Evolutionary conservation across 1,140 invertebrate genomes (phyloP).

Genomic region (Lamellibrachia luymesi): DNA sequence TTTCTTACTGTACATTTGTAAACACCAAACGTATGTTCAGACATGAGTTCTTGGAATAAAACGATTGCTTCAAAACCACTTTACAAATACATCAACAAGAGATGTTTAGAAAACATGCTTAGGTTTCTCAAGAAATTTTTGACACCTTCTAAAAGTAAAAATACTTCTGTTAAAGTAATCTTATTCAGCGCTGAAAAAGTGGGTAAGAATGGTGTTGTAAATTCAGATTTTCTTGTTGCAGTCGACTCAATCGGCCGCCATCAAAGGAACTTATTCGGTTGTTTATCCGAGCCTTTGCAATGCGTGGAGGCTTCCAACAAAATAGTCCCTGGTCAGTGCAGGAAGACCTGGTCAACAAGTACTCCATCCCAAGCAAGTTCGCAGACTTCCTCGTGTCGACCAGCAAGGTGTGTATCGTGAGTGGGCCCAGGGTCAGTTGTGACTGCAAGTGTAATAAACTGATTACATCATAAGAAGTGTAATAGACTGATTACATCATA

Average conservation of each 20-base stretch:
- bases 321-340: constrained; percentile 55
- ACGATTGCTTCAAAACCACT: no score
- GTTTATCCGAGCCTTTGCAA: constrained; percentile 50
- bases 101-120: no score
- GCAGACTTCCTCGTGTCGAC: constrained; percentile 52
- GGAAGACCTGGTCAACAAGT: constrained; percentile 48
- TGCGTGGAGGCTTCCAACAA: constrained; percentile 41
- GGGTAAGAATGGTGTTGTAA: neutral
- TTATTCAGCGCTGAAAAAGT: neutral
- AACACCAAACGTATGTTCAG: no score
- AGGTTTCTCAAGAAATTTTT: no score
- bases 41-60: no score
- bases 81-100: no score
- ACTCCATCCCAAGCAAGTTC: constrained; percentile 49
- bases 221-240: constrained; percentile 27
- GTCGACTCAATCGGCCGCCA: constrained; percentile 44
- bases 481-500: neutral
- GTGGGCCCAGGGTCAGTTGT: neutral
- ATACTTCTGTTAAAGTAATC: neutral
- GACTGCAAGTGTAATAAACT: neutral
- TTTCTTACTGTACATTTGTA: neutral
- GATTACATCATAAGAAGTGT: neutral
- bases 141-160: neutral
- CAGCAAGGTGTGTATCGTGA: constrained; percentile 39
- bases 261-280: constrained; percentile 51